Conservation (phyloP, 64 coral and sea anemone genomes). For the Acropora tenuis region DNA sequence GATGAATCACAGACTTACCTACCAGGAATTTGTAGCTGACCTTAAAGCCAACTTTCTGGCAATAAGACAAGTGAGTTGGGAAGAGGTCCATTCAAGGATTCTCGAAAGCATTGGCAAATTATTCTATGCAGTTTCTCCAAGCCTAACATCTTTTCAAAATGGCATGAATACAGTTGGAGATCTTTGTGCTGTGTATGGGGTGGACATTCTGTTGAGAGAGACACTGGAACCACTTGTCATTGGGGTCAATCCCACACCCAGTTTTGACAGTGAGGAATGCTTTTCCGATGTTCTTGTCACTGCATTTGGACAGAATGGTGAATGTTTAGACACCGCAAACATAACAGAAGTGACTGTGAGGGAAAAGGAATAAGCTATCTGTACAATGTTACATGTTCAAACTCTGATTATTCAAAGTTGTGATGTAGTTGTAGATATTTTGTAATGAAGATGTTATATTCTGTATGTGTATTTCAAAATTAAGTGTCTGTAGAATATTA, state of each 20-base stretch:
- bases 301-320: constrained; percentile 32
- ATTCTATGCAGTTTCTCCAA: constrained; percentile 60
- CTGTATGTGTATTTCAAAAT: too few species aligned
- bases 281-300: constrained; percentile 49
- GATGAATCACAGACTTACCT: constrained; percentile 28
- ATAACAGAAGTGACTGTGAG: constrained; percentile 11
- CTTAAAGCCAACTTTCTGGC: constrained; percentile 59
- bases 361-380: not conserved
- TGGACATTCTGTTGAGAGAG: constrained; percentile 63
- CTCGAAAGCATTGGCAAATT: constrained; percentile 52
- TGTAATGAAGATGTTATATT: not conserved
- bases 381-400: not conserved
- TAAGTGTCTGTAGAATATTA: too few species aligned
- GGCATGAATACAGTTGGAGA: not conserved
- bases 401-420: not conserved
- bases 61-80: constrained; percentile 50
- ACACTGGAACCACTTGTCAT: constrained; percentile 48
- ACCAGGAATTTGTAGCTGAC: constrained; percentile 68
- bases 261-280: constrained; percentile 43
- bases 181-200: constrained; percentile 69
- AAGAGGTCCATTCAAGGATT: constrained; percentile 52
- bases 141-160: constrained; percentile 36
- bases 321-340: constrained; percentile 3
- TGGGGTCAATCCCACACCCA: constrained; percentile 50
- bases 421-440: constrained; percentile 18